These are phyloP conservation scores for Sceloporus undulatus DNA, from an alignment of 2,113 vertebrate species.

Conservation along the genomic window DNA sequence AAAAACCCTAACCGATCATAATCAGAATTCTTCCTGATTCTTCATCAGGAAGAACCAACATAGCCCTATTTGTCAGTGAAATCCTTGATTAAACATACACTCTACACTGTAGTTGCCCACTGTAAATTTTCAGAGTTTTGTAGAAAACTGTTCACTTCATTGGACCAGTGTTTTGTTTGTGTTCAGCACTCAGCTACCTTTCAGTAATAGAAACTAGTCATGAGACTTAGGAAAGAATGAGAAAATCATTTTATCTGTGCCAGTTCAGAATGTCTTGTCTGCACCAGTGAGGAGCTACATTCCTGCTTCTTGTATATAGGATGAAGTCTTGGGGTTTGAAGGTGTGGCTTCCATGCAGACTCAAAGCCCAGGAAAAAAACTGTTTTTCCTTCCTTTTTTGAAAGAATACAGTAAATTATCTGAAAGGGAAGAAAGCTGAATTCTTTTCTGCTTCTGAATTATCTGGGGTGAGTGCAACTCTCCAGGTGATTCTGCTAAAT, in stretches of 20 bases:
- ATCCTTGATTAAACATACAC: neutral
- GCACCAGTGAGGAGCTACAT: neutral
- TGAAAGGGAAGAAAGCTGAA: neutral
- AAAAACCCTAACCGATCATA: too few relatives aligned
- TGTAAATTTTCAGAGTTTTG: neutral
- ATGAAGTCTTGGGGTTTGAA: neutral
- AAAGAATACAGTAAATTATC: neutral
- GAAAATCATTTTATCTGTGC: too few relatives aligned
- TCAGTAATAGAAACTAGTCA: neutral
- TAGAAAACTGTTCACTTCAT: neutral
- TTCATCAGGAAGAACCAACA: neutral
- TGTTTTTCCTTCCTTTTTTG: neutral
- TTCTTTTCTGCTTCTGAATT: neutral
- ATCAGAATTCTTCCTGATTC: too few relatives aligned
- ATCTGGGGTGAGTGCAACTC: neutral
- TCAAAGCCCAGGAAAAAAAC: neutral
- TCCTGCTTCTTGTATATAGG: neutral
- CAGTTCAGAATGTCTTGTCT: neutral
- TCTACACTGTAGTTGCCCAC: neutral
- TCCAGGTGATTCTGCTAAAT: constrained; percentile 7
- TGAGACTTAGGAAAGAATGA: neutral
- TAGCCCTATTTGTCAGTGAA: too few relatives aligned
- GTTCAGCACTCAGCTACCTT: neutral
- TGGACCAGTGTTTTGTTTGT: neutral
- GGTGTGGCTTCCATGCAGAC: neutral